phyloP scores from a whole-genome alignment of 1,140 invertebrate species.

The Stratiolaelaps scimitus region DNA sequence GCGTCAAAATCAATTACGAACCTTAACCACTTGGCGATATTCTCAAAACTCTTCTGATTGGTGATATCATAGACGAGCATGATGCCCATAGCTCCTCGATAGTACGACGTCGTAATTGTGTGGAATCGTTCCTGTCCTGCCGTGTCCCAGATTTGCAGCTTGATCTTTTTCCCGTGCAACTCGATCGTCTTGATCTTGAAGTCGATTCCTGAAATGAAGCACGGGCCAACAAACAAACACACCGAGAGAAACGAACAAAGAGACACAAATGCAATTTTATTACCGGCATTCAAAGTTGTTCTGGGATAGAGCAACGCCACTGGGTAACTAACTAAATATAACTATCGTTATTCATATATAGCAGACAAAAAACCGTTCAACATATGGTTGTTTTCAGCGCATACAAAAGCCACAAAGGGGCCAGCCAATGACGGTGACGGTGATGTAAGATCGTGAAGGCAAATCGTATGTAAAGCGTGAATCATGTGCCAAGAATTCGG shows the following conservation, averaged over 20 bases:
- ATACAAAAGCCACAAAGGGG: too few relatives aligned
- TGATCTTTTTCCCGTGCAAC: constrained; percentile 93
- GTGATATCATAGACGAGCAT: constrained; percentile 48
- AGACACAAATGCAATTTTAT: constrained; percentile 12
- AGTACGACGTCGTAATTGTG: constrained; percentile 54
- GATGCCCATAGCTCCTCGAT: constrained; percentile 49
- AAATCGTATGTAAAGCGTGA: too few relatives aligned
- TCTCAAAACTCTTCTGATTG: constrained; percentile 47
- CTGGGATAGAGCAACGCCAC: not conserved
- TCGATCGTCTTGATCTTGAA: constrained; percentile 98
- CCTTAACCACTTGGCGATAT: constrained; percentile 48
- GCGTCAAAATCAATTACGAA: constrained; percentile 36
- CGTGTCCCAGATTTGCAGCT: constrained; percentile 87
- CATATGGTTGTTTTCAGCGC: too few relatives aligned
- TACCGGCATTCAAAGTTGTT: not conserved
- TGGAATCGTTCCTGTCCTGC: constrained; percentile 53
- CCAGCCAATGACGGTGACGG: too few relatives aligned
- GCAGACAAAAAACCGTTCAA: too few relatives aligned
- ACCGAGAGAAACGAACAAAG: constrained; percentile 8
- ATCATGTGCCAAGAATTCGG: too few relatives aligned
- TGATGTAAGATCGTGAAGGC: too few relatives aligned
- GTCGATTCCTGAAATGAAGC: constrained; percentile 73
- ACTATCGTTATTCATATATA: too few relatives aligned
- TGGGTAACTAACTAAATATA: too few relatives aligned
- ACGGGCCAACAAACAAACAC: too few relatives aligned